These are phyloP conservation scores for Agonopterix alstromeriana DNA, from an alignment of 2,888 invertebrate genomes.

Conservation along the genomic window DNA sequence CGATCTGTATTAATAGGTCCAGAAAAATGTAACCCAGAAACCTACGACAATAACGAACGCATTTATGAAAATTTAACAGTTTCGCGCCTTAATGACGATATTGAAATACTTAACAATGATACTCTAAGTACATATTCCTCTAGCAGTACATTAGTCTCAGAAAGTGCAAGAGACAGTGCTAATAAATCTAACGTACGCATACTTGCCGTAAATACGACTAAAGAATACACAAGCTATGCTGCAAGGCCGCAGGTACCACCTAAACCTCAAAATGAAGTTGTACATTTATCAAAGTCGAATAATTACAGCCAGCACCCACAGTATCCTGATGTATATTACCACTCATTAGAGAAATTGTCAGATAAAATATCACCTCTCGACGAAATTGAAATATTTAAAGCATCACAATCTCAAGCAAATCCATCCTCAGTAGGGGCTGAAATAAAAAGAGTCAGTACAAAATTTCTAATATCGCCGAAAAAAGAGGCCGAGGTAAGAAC, in stretches of 20 bases:
- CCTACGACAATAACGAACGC: conserved; percentile 34
- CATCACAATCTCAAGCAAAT: conserved; percentile 38
- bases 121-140: conserved; percentile 51
- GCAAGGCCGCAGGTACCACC: conserved; percentile 48
- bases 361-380: conserved; percentile 47
- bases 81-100: conserved; percentile 22
- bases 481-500: conserved; percentile 67
- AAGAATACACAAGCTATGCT: conserved; percentile 25
- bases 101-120: conserved; percentile 28
- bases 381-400: conserved; percentile 51
- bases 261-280: not conserved
- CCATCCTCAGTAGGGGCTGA: conserved; percentile 66
- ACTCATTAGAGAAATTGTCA: conserved; percentile 54
- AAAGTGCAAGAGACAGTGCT: conserved; percentile 33
- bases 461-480: conserved; percentile 64
- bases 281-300: conserved; percentile 19
- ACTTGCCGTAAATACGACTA: conserved; percentile 9
- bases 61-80: conserved; percentile 61
- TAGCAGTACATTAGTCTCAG: conserved; percentile 60
- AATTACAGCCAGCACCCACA: conserved; percentile 8
- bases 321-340: conserved; percentile 62
- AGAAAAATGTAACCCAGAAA: conserved; percentile 26
- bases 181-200: conserved; percentile 10
- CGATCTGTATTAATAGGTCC: conserved; percentile 30
- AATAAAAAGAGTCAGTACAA: conserved; percentile 66